A percentile compares a stretch with the other conserved stretches of the same genome.
phyloP scores from a whole-genome alignment of 2,113 vertebrate genomes.

The Furnarius figulus region DNA sequence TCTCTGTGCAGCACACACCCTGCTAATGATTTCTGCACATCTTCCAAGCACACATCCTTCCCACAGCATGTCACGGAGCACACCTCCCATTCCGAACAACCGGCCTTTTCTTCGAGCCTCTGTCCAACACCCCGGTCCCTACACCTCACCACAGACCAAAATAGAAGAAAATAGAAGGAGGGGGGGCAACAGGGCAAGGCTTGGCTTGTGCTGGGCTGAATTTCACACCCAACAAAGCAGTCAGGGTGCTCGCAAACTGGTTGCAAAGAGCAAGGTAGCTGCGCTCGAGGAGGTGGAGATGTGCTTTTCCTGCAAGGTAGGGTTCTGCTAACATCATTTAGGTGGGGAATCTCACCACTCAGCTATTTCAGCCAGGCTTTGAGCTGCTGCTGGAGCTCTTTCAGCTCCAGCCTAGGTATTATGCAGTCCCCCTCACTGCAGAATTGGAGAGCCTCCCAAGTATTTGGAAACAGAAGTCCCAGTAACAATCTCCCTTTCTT shows the following conservation, averaged over 20 bases:
- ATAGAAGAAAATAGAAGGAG: not conserved
- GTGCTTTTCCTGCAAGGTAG: not conserved
- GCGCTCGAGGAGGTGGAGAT: not conserved
- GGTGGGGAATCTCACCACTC: not conserved
- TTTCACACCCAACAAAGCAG: not conserved
- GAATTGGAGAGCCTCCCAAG: slow-evolving; percentile 33
- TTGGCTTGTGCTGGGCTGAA: not conserved
- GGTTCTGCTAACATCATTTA: not conserved
- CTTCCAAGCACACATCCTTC: slow-evolving; percentile 19
- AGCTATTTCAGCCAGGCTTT: not conserved
- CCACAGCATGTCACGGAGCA: not conserved
- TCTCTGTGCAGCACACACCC: not conserved
- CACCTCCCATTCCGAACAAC: slow-evolving; percentile 16
- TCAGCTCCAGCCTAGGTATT: not conserved
- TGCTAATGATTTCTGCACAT: slow-evolving; percentile 8
- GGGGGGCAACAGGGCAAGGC: not conserved
- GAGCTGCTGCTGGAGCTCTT: not conserved
- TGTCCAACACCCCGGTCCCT: not conserved
- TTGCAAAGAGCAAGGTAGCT: not conserved
- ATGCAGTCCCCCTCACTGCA: not conserved
- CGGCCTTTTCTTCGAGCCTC: slow-evolving; percentile 34
- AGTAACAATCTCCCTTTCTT: slow-evolving; percentile 45
- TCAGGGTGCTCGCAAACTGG: not conserved
- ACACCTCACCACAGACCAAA: slow-evolving; percentile 8
- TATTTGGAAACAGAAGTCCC: slow-evolving; percentile 50